Base-by-base conservation (phyloP, 2,888 invertebrate genomes). In the Onthophagus sagittarius region DNA sequence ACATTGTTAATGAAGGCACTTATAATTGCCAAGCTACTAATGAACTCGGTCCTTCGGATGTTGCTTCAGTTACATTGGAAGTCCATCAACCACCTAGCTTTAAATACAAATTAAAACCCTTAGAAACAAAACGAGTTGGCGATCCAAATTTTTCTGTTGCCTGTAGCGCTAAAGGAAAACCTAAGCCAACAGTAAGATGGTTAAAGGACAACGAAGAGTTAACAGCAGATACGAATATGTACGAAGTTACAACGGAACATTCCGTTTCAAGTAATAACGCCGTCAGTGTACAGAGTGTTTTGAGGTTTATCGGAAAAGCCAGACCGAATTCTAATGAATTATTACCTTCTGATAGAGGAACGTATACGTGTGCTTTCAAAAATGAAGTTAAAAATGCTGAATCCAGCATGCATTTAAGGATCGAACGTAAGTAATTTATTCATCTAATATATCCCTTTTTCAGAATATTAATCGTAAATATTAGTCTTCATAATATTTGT, bases 1-100 rank as follows among this genome's bases (percentile, higher is more conserved):
- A 95, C 81, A 88, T 96, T 62, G 92, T 92, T 64, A 94, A 93
- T 82, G 96, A 97, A 85, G 97, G 96, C 2, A 90, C 92, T 65
- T 97, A 97, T 85, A 94, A 93, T 82, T 97, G 97, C 82, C 94
- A 96, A 82, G 96, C 96, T 0, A 93, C 92, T 72, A 97, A 97
- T 84, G 95, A 95, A 83, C 88, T 96, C 77, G 97, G 97, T 0
- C 93, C 92, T 77, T 96, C 96, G 0, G 94, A 94, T 77, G 88
- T 93, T 78, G 95, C 95, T 0, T 93, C 94, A 0, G 95, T 95
- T 63, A 91, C 91, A 39, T 88, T 97, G 31, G 93, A 94, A 83
- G 96, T 97, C 0, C 92, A 95, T 82, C 96, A 96, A 82, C 94
- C 95, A 0, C 97, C 97, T 0, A 92, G 93, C 77, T 93, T 97